Base-by-base conservation (phyloP, 2,797 vertebrate genomes). In the Trachops cirrhosus region DNA sequence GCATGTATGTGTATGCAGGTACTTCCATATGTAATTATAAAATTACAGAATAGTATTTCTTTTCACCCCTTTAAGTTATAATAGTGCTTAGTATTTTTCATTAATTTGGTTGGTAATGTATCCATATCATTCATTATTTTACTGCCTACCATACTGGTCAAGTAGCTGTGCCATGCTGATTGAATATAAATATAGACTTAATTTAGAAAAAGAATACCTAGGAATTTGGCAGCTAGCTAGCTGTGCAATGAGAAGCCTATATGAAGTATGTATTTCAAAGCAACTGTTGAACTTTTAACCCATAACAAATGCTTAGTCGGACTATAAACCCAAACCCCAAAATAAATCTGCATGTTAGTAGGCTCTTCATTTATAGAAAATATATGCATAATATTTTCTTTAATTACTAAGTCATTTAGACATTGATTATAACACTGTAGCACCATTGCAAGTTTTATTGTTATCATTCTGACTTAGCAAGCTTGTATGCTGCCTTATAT, bases 381-480 rank as follows among this genome's bases (percentile, higher is more conserved):
- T 96, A 96, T 73, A 94, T 97, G 95, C 91, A 4, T 92, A 96
- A 88, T 98, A 95, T 97, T 98, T 97, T 85, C 80, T 97, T 97
- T 98, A 97, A 98, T 98, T 98, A 97, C 95, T 97, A 96, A 97
- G 94, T 97, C 97, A 93, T 95, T 98, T 97, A 97, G 93, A 92
- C 89, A 97, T 97, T 98, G 97, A 98, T 98, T 98, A 97, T 91
- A 96, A 94, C 74, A 93, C 96, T 95, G 57, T 92, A 96, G 91
- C 2, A 91, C 84, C 9, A 82, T 89, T 93, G 95, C 87, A 91
- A 95, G 92, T 98, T 97, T 98, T 97, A 96, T 93, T 97, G 89
- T 98, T 95, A 90, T 57, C 85, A 92, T 95, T 97, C 96, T 96
- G 95, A 93, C 2, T 26, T 95, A 94, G 73, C 67, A 93, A 97